Base-by-base conservation (phyloP, 2,888 invertebrate species). In the Nemapogon koenigi region DNA sequence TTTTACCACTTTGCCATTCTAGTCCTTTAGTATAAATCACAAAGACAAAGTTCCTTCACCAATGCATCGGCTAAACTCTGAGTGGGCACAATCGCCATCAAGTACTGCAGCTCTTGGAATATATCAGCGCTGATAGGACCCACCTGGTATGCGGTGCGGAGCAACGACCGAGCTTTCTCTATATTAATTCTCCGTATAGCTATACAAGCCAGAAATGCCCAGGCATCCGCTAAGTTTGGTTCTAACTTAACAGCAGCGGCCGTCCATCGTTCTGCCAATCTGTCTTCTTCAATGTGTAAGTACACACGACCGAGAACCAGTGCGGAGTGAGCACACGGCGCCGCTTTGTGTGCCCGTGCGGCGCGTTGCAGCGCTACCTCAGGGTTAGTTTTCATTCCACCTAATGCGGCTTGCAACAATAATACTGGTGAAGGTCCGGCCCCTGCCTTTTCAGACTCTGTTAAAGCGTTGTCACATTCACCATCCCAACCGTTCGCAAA, bases 211-310 rank as follows among this genome's bases (percentile, higher is more conserved):
- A 78, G 45, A 43, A 70, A 50, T 2, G 70, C 73, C 78, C 78
- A 78, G 0, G 63, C 78, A 47, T 78, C 72, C 3, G 76, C 57
- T 17, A 76, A 48, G 16, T 61, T 46, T 1, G 76, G 72, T 43
- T 76, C 78, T 15, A 51, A 40, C 38, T 68, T 67, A 0, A 76
- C 71, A 26, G 76, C 67, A 26, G 48, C 62, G 1, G 71, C 55
- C 3, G 61, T 59, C 78, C 78, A 78, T 7, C 70, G 62, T 42
- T 70, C 63, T 7, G 76, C 67, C 36, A 62, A 48, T 16, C 42
- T 42, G n/a, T 55, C 51, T 16, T 72, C 62, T 1, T 54, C 56
- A 39, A 67, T 41, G 39, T 44, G 55, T 2, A 41, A 51, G 46
- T 69, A 71, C 44, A 72, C 58, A 26, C 70, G 55, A 31, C 58